A percentile compares a stretch with the other conserved stretches of the same genome.
These are phyloP conservation scores for Ophiodon elongatus DNA, from an alignment of 2,113 vertebrate genomes.

Conservation along the genomic window DNA sequence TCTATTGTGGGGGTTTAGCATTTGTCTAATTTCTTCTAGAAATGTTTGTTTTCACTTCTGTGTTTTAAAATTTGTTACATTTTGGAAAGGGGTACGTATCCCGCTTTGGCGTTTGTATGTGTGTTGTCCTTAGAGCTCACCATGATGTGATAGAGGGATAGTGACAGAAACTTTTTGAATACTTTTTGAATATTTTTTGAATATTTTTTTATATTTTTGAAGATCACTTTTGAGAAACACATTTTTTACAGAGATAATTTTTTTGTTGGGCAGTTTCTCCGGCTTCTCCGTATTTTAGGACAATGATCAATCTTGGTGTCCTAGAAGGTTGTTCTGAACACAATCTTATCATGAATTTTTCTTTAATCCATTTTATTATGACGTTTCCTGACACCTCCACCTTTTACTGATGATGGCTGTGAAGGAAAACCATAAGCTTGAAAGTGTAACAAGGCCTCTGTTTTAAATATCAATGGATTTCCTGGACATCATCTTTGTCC, in stretches of 20 bases:
- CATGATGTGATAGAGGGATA: not conserved
- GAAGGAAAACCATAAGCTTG: not conserved
- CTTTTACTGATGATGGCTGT: not conserved
- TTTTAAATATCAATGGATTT: not conserved
- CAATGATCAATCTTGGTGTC: not conserved
- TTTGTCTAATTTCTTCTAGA: not conserved
- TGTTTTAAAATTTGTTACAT: not conserved
- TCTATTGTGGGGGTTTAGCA: not conserved
- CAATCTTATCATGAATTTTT: not conserved
- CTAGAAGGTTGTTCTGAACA: not conserved
- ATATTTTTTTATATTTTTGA: no score
- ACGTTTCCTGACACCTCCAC: not conserved
- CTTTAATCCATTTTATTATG: not conserved
- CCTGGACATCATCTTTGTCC: not conserved
- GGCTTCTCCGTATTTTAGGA: no score
- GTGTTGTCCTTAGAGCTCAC: not conserved
- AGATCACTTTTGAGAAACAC: not conserved
- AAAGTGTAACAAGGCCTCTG: not conserved
- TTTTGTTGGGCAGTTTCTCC: not conserved
- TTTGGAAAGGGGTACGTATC: not conserved
- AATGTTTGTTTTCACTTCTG: not conserved
- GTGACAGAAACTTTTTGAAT: no score
- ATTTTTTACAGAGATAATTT: not conserved
- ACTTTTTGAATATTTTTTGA: not conserved
- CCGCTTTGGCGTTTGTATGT: no score